phyloP scores from a whole-genome alignment of 2,888 invertebrate species.

The Noctua fimbriata region DNA sequence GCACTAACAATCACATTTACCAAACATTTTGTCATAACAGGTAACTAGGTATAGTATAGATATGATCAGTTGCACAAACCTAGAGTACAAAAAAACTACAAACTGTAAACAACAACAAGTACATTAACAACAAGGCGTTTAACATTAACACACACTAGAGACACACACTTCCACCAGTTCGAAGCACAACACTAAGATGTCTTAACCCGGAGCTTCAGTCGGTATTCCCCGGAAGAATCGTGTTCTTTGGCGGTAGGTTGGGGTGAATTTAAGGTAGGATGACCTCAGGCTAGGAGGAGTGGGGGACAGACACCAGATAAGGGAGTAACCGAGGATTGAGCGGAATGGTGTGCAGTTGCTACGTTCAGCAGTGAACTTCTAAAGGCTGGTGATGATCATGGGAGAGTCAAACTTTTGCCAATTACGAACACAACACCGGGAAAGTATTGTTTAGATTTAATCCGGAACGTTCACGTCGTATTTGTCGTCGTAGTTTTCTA shows the following conservation, averaged over 20 bases:
- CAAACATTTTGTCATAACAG: neutral
- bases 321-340: neutral
- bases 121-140: neutral
- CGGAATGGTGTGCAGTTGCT: neutral
- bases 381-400: neutral
- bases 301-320: no score
- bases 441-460: neutral
- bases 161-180: neutral
- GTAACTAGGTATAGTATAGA: neutral
- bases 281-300: neutral
- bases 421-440: neutral
- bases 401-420: neutral
- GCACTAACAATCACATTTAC: neutral
- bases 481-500: neutral
- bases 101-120: neutral
- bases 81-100: no score
- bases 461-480: neutral
- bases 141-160: neutral
- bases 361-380: neutral
- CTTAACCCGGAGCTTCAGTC: neutral
- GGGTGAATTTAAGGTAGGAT: no score
- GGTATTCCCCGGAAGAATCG: neutral
- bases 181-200: slow-evolving; percentile 11
- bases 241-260: neutral
- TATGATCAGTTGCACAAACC: neutral